These are phyloP conservation scores for Styela plicata DNA, from an alignment of 23 tunicate genomes.

Conservation along the genomic window DNA sequence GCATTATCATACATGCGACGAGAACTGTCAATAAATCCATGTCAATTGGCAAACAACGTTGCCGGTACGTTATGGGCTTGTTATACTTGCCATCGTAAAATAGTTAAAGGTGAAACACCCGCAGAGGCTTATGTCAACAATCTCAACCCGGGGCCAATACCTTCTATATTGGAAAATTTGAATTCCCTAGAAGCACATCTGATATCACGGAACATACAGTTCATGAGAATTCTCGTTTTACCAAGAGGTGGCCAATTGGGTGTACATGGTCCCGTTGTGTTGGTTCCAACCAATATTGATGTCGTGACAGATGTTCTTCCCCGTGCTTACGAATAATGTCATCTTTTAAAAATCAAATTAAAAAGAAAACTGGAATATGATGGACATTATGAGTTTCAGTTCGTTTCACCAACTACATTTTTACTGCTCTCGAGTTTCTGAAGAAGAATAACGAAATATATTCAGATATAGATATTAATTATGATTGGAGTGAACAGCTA, in stretches of 20 bases:
- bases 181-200: not conserved
- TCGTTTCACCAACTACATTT: not conserved
- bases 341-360: not conserved
- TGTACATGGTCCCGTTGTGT: not conserved
- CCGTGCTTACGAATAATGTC: not conserved
- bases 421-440: not conserved
- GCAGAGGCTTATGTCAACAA: not conserved
- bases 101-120: not conserved
- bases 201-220: not conserved
- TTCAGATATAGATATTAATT: not conserved
- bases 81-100: too few species aligned
- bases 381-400: not conserved
- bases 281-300: not conserved
- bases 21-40: too few species aligned
- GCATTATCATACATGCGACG: too few species aligned
- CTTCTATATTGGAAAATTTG: not conserved
- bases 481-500: not conserved
- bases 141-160: not conserved
- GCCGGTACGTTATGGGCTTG: too few species aligned
- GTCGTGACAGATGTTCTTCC: not conserved
- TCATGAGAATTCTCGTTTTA: not conserved
- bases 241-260: not conserved
- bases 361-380: not conserved
- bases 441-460: not conserved
- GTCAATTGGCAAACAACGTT: too few species aligned